Evolutionary conservation across 1,140 invertebrate genomes (phyloP).

Genomic region (Bombus soroeensis): DNA sequence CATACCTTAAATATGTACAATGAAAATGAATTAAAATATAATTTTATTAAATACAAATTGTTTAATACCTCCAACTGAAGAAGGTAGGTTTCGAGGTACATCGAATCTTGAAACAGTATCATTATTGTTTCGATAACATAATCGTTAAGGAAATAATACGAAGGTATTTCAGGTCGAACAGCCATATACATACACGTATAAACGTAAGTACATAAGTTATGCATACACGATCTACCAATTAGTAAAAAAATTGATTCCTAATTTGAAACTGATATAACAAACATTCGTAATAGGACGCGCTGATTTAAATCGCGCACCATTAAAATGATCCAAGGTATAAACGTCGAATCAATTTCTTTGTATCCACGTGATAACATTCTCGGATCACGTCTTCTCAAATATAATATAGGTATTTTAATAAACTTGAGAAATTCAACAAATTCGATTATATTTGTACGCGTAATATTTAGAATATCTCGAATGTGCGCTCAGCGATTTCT

Average conservation of each 20-base stretch:
- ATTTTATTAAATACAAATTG: background rate
- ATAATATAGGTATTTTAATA: constrained; percentile 32
- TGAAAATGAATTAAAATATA: background rate
- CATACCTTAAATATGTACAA: background rate
- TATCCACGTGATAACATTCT: background rate
- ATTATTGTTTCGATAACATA: background rate
- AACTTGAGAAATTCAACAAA: constrained; percentile 48
- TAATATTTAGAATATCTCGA: constrained; percentile 43
- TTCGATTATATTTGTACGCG: constrained; percentile 33
- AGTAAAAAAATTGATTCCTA: constrained; percentile 9
- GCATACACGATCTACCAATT: background rate
- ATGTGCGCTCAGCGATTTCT: background rate
- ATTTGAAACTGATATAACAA: background rate
- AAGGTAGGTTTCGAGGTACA: background rate
- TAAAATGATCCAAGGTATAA: constrained; percentile 3
- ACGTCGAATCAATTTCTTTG: constrained; percentile 11
- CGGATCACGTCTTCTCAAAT: background rate
- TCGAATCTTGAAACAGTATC: background rate
- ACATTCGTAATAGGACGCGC: background rate
- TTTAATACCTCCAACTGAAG: background rate
- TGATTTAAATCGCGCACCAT: background rate
- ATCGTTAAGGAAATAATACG: background rate
- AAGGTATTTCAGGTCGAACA: background rate
- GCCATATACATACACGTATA: background rate
- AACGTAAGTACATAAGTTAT: background rate